Conservation (phyloP, 2,888 invertebrate genomes). For the Eremobia ochroleuca region DNA sequence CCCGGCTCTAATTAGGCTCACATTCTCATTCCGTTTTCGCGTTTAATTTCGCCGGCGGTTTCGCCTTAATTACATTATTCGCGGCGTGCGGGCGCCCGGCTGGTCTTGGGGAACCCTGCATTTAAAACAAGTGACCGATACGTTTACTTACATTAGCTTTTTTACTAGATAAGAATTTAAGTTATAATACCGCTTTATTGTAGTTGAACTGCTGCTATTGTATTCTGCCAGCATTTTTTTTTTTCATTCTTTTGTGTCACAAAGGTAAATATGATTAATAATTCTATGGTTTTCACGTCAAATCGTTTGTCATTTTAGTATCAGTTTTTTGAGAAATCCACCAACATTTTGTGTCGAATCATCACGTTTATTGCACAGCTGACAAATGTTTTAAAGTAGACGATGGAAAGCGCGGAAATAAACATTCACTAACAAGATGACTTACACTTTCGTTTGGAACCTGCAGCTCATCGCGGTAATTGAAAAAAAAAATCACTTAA, state of each 20-base stretch:
- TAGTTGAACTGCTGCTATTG: background rate
- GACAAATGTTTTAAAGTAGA: conserved; percentile 75
- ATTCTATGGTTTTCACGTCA: conserved; percentile 40
- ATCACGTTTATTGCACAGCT: conserved; percentile 79
- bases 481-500: conserved; percentile 91
- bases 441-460: conserved; percentile 86
- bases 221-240: conserved; percentile 1
- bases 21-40: conserved; percentile 92
- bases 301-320: conserved; percentile 48
- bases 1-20: conserved; percentile 91
- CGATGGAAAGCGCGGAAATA: conserved; percentile 80
- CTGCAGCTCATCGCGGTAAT: conserved; percentile 88
- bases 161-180: conserved; percentile 44
- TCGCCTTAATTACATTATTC: conserved; percentile 91
- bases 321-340: conserved; percentile 59
- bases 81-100: conserved; percentile 77
- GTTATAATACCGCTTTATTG: conserved; percentile 23
- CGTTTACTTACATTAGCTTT: conserved; percentile 62
- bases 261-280: conserved; percentile 54
- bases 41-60: conserved; percentile 91
- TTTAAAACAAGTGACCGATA: conserved; percentile 81
- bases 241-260: conserved; percentile 9
- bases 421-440: conserved; percentile 89
- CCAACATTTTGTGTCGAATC: conserved; percentile 69
- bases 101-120: conserved; percentile 74